These are phyloP conservation scores for Magallana gigas DNA, from an alignment of 1,140 invertebrate genomes.

Conservation along the genomic window DNA sequence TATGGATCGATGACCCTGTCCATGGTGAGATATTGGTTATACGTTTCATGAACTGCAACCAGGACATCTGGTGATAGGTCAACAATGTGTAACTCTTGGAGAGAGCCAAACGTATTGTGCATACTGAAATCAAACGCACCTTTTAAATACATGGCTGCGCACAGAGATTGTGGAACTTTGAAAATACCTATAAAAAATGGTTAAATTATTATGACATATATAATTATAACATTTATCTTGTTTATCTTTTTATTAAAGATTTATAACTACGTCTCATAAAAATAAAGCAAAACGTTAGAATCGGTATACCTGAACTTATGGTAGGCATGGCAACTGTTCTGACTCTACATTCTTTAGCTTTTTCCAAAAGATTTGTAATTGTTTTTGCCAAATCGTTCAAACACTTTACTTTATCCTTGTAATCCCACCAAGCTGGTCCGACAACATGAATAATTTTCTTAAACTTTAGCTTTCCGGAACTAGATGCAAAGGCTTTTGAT, in stretches of 20 bases:
- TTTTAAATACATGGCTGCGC: slow-evolving; percentile 51
- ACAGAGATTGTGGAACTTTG: slow-evolving; percentile 41
- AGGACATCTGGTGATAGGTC: slow-evolving; percentile 57
- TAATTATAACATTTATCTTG: too few relatives aligned
- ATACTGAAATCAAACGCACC: slow-evolving; percentile 39
- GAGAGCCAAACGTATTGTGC: neutral
- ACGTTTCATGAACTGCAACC: slow-evolving; percentile 41
- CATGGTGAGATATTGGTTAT: neutral
- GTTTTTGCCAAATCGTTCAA: slow-evolving; percentile 54
- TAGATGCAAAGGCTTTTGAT: neutral
- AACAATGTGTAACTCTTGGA: slow-evolving; percentile 62
- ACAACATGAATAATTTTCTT: neutral
- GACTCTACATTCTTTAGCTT: slow-evolving; percentile 41
- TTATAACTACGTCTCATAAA: neutral
- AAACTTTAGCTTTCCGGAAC: neutral
- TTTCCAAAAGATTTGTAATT: slow-evolving; percentile 54
- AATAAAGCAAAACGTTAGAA: neutral
- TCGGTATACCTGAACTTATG: slow-evolving; percentile 59
- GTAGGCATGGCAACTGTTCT: slow-evolving; percentile 62
- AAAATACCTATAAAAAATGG: slow-evolving; percentile 46
- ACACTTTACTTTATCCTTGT: slow-evolving; percentile 55
- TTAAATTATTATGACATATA: too few relatives aligned
- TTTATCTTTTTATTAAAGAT: too few relatives aligned
- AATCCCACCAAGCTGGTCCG: neutral
- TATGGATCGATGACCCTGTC: neutral